These are phyloP conservation scores for Erythrocebus patas DNA, from an alignment of 2,113 vertebrate species.

Conservation along the genomic window DNA sequence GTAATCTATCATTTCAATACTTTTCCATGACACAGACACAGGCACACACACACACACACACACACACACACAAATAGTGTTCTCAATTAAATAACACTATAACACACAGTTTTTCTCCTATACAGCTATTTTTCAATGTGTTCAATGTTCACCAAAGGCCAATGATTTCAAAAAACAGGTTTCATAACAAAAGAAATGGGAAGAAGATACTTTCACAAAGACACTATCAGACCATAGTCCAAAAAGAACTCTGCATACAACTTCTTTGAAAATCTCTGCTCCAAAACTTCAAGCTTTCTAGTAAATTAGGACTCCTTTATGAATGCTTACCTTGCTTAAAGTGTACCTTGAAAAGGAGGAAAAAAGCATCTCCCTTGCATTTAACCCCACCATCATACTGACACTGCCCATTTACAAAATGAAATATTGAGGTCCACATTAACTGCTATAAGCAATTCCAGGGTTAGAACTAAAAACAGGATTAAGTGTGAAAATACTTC, in stretches of 20 bases:
- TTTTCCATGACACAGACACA: background rate
- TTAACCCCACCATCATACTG: constrained; percentile 30
- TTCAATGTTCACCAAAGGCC: constrained; percentile 13
- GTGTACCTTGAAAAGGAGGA: background rate
- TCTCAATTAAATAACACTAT: constrained; percentile 9
- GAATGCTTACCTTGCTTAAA: constrained; percentile 12
- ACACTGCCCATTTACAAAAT: constrained; percentile 24
- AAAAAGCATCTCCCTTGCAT: constrained; percentile 19
- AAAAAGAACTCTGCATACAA: background rate
- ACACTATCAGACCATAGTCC: background rate
- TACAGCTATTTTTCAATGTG: constrained; percentile 9
- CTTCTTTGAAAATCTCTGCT: background rate
- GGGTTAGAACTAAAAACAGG: background rate
- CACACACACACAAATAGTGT: background rate
- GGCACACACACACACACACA: too few species aligned
- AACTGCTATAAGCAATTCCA: background rate
- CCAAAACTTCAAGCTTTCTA: constrained; percentile 36
- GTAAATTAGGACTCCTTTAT: constrained; percentile 17
- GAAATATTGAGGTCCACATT: background rate
- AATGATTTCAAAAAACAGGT: background rate
- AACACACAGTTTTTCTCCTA: background rate
- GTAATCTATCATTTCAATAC: background rate
- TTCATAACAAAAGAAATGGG: background rate
- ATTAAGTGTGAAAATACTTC: background rate
- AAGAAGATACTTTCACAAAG: background rate